A percentile compares a stretch with the other conserved stretches of the same genome.
Evolutionary conservation across 2,888 invertebrate species (phyloP).

Genomic region (Octonoba sinensis): DNA sequence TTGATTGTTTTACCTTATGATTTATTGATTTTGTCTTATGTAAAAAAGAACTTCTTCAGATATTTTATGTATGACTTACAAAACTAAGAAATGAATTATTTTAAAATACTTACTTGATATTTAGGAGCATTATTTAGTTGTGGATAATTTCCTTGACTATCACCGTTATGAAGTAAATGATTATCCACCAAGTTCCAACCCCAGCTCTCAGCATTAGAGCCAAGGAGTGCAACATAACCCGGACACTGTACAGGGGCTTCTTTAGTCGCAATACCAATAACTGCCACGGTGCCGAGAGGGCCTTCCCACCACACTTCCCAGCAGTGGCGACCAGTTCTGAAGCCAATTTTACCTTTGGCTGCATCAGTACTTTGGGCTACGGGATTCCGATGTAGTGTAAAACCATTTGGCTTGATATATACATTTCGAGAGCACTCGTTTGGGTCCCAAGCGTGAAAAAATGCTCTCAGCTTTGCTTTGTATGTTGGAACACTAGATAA

Average conservation of each 20-base stretch:
- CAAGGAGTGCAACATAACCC: conserved; percentile 94
- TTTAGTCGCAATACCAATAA: conserved; percentile 94
- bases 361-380: conserved; percentile 99
- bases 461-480: conserved; percentile 93
- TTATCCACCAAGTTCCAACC: conserved; percentile 99
- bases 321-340: conserved; percentile 90
- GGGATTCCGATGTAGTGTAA: conserved; percentile 97
- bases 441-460: conserved; percentile 96
- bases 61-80: no score
- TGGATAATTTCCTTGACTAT: conserved; percentile 94
- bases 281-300: conserved; percentile 96
- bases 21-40: no score
- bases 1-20: no score
- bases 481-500: conserved; percentile 88
- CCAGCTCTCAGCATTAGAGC: conserved; percentile 98
- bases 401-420: conserved; percentile 95
- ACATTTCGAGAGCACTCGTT: conserved; percentile 97
- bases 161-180: conserved; percentile 94
- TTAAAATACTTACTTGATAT: conserved; percentile 83
- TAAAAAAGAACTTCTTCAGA: no score
- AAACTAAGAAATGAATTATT: no score
- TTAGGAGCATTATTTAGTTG: conserved; percentile 95
- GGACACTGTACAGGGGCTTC: conserved; percentile 93
- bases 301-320: conserved; percentile 99
- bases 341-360: conserved; percentile 84